These are phyloP conservation scores for Chinchilla lanigera DNA, from an alignment of 2,113 vertebrate genomes.

Conservation along the genomic window DNA sequence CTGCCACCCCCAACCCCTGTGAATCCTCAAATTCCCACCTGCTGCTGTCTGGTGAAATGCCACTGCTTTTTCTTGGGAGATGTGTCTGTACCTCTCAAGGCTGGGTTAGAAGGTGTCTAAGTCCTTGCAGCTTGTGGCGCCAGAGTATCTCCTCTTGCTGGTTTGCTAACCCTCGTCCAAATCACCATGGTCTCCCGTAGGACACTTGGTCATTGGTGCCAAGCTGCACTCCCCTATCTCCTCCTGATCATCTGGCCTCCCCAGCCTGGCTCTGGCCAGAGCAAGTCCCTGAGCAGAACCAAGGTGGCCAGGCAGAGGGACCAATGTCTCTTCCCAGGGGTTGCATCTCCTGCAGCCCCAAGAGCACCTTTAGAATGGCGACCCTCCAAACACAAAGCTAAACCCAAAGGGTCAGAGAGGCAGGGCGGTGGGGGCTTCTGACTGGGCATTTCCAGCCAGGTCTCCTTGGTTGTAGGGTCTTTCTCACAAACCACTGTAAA, in stretches of 20 bases:
- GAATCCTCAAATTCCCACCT: neutral
- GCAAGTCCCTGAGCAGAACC: neutral
- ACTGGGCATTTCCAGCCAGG: neutral
- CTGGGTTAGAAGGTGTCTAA: neutral
- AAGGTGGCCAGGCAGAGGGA: neutral
- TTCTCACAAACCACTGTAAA: neutral
- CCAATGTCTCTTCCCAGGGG: neutral
- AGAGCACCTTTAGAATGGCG: fast-evolving
- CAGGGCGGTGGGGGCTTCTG: neutral
- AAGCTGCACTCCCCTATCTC: fast-evolving
- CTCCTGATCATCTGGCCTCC: neutral
- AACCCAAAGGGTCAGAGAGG: neutral
- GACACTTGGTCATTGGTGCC: neutral
- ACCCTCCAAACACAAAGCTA: neutral
- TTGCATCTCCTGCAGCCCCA: fast-evolving
- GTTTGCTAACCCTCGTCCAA: neutral
- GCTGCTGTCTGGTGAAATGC: neutral
- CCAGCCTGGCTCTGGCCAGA: too few species aligned
- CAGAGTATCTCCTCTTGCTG: neutral
- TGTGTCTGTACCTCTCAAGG: neutral
- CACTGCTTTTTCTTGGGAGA: conserved; percentile 2
- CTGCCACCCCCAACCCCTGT: neutral
- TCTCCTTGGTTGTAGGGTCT: neutral
- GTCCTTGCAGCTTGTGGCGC: neutral
- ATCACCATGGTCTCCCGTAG: neutral